These are phyloP conservation scores for Limnothrissa miodon DNA, from an alignment of 2,113 vertebrate genomes.

Conservation along the genomic window DNA sequence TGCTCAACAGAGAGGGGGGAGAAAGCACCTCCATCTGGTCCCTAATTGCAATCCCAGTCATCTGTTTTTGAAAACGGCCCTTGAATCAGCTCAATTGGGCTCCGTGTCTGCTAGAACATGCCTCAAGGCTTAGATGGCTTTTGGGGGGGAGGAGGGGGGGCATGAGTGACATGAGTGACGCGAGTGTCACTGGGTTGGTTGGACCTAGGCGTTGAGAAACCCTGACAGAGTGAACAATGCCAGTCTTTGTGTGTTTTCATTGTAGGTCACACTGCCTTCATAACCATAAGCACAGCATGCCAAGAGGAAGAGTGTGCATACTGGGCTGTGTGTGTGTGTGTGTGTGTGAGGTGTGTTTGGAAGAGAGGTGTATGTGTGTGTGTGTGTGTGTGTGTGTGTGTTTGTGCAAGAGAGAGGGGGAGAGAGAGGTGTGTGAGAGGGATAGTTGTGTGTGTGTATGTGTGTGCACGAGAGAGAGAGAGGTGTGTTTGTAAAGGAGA, in stretches of 20 bases:
- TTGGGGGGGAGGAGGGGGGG: background rate
- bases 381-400: background rate
- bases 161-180: background rate
- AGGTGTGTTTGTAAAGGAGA: too few relatives aligned
- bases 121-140: background rate
- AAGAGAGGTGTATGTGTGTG: background rate
- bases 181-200: conserved; percentile 6
- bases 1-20: background rate
- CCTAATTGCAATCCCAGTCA: background rate
- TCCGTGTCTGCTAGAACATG: conserved; percentile 7
- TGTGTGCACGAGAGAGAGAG: too few relatives aligned
- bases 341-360: background rate
- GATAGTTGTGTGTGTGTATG: background rate
- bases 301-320: conserved; percentile 14
- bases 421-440: background rate
- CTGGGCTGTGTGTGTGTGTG: conserved; percentile 19
- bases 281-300: conserved; percentile 23
- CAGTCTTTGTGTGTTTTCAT: conserved; percentile 26
- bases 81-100: background rate
- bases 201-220: conserved; percentile 27
- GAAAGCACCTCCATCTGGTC: background rate
- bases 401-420: background rate
- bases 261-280: background rate
- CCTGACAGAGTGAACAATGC: conserved; percentile 22
- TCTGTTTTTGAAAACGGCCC: background rate